Conservation (phyloP, 1,140 invertebrate species). For the Bombus huntii region DNA sequence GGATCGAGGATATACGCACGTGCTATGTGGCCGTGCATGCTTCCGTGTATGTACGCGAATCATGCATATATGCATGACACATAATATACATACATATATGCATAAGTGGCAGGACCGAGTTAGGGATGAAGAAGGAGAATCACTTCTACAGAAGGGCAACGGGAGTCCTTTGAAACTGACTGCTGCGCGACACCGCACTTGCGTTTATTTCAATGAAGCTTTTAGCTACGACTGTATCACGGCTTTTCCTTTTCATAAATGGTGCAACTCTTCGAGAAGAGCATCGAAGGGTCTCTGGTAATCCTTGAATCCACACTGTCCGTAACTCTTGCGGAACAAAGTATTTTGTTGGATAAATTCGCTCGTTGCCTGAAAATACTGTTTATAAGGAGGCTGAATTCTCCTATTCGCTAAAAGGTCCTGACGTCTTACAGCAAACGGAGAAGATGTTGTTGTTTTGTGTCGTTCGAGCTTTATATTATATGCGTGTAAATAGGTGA, state of each 20-base stretch:
- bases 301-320: not conserved
- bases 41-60: slow-evolving; percentile 20
- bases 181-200: slow-evolving; percentile 2
- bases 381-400: too few species aligned
- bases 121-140: slow-evolving; percentile 33
- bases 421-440: too few species aligned
- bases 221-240: not conserved
- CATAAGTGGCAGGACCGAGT: slow-evolving; percentile 22
- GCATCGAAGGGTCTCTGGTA: not conserved
- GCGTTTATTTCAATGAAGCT: slow-evolving; percentile 9
- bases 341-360: not conserved
- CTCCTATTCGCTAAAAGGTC: too few species aligned
- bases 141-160: slow-evolving; percentile 13
- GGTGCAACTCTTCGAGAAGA: not conserved
- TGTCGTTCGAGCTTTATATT: too few species aligned
- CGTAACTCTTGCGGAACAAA: not conserved
- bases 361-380: not conserved
- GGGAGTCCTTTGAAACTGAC: slow-evolving; percentile 29
- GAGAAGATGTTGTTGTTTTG: too few species aligned
- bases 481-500: too few species aligned
- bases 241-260: not conserved
- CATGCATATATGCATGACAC: slow-evolving; percentile 54
- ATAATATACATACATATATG: slow-evolving; percentile 49
- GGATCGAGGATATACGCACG: slow-evolving; percentile 40
- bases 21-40: slow-evolving; percentile 16